Percentiles rank a stretch among this genome's conserved stretches.
Evolutionary conservation across 1,140 invertebrate genomes (phyloP).

Genomic region (Gryllus bimaculatus): DNA sequence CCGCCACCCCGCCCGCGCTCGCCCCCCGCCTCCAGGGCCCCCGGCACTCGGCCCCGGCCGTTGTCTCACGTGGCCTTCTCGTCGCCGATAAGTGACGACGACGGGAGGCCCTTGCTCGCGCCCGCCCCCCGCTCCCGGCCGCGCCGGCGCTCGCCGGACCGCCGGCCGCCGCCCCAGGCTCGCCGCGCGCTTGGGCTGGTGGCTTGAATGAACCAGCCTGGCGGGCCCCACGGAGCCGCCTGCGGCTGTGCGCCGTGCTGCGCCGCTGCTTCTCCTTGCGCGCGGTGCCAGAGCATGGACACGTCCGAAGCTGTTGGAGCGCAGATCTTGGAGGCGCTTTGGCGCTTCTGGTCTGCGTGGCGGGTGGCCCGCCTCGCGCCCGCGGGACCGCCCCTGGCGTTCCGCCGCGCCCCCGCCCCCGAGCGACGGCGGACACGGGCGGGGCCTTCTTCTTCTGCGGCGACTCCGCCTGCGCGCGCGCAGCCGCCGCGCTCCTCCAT

Average conservation of each 20-base stretch:
- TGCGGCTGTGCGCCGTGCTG: conserved; percentile 36
- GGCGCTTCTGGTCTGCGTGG: conserved; percentile 37
- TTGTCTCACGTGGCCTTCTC: conserved; percentile 36
- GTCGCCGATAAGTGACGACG: conserved; percentile 32
- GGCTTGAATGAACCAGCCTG: conserved; percentile 63
- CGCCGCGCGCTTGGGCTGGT: conserved; percentile 48
- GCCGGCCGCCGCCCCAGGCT: conserved; percentile 11
- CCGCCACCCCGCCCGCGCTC: background rate
- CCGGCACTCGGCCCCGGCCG: conserved; percentile 59
- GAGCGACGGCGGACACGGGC: background rate
- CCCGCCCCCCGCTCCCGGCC: background rate
- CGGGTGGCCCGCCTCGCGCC: conserved; percentile 23
- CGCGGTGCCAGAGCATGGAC: conserved; percentile 50
- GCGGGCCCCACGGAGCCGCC: conserved; percentile 38
- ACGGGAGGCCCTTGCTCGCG: too few species aligned
- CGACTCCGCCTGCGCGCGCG: background rate
- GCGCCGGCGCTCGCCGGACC: conserved; percentile 16
- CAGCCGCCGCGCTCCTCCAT: conserved; percentile 19
- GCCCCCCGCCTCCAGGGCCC: conserved; percentile 30
- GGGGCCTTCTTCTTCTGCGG: conserved; percentile 19
- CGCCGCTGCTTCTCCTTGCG: conserved; percentile 29
- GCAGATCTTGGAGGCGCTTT: conserved; percentile 48
- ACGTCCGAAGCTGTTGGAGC: conserved; percentile 75
- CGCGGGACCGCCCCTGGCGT: background rate
- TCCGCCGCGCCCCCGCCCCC: background rate